These are phyloP conservation scores for Stramonita haemastoma DNA, from an alignment of 2,888 invertebrate species.

Conservation along the genomic window DNA sequence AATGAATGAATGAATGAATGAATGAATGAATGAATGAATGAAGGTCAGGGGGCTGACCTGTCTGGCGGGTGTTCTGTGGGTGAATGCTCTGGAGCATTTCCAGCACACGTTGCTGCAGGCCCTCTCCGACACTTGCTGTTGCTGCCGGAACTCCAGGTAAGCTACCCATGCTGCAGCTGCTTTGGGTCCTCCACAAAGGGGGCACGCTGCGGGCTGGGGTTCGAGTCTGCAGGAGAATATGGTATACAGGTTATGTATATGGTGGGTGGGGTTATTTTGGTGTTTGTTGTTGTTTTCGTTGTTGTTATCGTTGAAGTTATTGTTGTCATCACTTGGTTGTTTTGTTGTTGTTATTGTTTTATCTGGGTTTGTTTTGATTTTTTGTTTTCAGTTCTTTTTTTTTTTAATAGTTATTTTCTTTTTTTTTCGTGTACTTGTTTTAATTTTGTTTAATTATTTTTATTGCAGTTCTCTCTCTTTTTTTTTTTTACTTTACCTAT, in stretches of 20 bases:
- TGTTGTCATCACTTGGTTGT: not conserved
- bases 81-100: constrained; percentile 7
- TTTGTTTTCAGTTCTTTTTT: not conserved
- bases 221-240: not conserved
- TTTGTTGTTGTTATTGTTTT: not conserved
- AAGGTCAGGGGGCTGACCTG: not conserved
- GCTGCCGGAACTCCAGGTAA: not conserved
- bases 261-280: too few species aligned
- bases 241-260: too few species aligned
- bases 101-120: not conserved
- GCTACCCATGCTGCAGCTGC: not conserved
- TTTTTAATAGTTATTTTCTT: not conserved
- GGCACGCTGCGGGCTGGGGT: not conserved
- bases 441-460: not conserved
- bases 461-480: not conserved
- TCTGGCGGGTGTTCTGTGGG: not conserved
- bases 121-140: not conserved
- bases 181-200: not conserved
- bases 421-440: too few species aligned
- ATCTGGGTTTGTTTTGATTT: not conserved
- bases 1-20: not conserved
- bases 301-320: not conserved
- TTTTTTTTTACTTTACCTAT: not conserved
- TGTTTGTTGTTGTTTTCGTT: not conserved
- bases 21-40: too few species aligned